Evolutionary conservation across 2,888 invertebrate genomes (phyloP), one percentile per base, ranked within the genome.

Genomic region (Polyommatus icarus): DNA sequence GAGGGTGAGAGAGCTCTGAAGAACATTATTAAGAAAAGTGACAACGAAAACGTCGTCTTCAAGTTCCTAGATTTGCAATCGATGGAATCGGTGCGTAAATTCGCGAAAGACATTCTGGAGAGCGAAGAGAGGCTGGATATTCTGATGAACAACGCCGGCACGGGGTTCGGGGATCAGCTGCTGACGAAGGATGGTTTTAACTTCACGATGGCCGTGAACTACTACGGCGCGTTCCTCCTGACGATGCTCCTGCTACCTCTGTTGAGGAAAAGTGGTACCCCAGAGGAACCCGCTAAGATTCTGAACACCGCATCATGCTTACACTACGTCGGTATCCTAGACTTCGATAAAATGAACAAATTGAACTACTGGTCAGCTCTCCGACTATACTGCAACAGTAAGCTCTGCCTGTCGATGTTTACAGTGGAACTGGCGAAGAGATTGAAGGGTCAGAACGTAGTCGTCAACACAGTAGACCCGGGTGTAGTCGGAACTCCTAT

Each of bases 161-260:
- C 96, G 0, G 95, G 96, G 79, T 91, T 94, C 0, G 95, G 95
- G 81, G 90, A 88, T 6, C 95, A 87, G 1, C 79, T 79, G 3
- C 90, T 94, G 78, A 97, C 97, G 36, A 95, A 95, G 82, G 98
- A 98, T 84, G 97, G 97, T 0, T 89, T 99, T 79, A 98, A 98
- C 86, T 90, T 96, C 81, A 97, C 97, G 10, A 97, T 98, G 96
- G 98, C 97, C 61, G 97, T 98, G 3, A 99, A 99, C 88, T 97
- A 98, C 84, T 98, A 97, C 87, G 99, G 99, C 0, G 97, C 97
- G 46, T 99, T 99, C 87, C 93, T 99, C 46, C 92, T 99, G 50
- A 98, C 98, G 0, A 96, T 98, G 85, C 95, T 99, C 12, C 94
- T 99, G 2, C 95, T 98, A 78, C 97, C 97, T 86, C 90, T 97